These are phyloP conservation scores for Sula dactylatra DNA, from an alignment of 2,113 vertebrate species.

Conservation along the genomic window DNA sequence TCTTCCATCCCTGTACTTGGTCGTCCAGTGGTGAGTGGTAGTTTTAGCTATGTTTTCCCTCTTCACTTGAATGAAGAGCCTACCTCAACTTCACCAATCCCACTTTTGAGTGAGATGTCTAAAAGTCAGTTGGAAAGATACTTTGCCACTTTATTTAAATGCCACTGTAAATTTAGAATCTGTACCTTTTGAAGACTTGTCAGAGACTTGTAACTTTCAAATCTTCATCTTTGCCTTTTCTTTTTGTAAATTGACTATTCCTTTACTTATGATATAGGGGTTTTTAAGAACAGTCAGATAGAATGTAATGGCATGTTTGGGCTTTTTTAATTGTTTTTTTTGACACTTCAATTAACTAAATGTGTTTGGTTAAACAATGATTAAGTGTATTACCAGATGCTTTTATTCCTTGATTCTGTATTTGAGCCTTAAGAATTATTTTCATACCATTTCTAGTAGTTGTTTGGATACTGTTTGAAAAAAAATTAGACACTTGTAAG, in stretches of 20 bases:
- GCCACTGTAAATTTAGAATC: background rate
- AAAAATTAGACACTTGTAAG: background rate
- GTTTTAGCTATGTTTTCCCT: background rate
- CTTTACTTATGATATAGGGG: background rate
- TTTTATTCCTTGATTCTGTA: background rate
- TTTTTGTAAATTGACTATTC: background rate
- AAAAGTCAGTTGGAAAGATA: background rate
- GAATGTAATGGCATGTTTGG: background rate
- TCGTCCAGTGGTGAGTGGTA: background rate
- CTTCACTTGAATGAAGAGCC: background rate
- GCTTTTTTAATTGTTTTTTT: background rate
- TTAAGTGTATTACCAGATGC: background rate
- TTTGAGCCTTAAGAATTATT: background rate
- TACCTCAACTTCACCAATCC: background rate
- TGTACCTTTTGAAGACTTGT: background rate
- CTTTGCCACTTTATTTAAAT: background rate
- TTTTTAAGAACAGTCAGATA: background rate
- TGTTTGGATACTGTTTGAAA: background rate
- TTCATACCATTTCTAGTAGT: background rate
- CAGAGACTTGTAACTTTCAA: background rate
- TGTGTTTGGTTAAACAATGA: background rate
- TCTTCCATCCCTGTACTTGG: background rate
- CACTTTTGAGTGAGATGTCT: background rate
- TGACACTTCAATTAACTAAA: background rate
- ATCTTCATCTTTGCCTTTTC: background rate